Evolutionary conservation across 2,797 vertebrate species (phyloP).

Genomic region (Natrix natrix): DNA sequence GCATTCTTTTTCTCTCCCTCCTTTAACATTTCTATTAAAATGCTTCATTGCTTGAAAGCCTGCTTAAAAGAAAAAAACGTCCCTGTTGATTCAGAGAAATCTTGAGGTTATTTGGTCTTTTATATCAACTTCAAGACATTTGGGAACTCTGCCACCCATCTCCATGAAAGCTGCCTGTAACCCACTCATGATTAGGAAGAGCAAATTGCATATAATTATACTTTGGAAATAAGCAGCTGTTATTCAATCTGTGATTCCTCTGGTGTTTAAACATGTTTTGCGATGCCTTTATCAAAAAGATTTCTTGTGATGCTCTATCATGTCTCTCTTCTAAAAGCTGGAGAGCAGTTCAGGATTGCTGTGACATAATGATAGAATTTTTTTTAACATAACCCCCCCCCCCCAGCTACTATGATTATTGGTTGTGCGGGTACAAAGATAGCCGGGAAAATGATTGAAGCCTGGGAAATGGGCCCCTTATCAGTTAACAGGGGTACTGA

Average conservation of each 20-base stretch:
- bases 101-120: background rate
- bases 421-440: background rate
- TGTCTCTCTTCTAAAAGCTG: background rate
- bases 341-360: background rate
- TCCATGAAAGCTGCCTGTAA: slow-evolving; percentile 4
- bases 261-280: background rate
- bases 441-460: background rate
- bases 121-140: background rate
- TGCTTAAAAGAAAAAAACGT: background rate
- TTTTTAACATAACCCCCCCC: too few species aligned
- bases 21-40: background rate
- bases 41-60: background rate
- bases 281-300: background rate
- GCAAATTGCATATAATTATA: slow-evolving; percentile 16
- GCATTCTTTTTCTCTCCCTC: background rate
- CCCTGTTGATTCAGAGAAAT: background rate
- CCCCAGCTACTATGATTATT: background rate
- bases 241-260: slow-evolving; percentile 16
- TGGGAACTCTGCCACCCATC: slow-evolving; percentile 5
- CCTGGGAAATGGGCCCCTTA: background rate
- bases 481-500: background rate
- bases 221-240: slow-evolving; percentile 9
- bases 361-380: background rate
- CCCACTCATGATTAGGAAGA: background rate
- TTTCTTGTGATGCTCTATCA: background rate